phyloP scores from a whole-genome alignment of 1,140 invertebrate species.

The Ceratina australensis region DNA sequence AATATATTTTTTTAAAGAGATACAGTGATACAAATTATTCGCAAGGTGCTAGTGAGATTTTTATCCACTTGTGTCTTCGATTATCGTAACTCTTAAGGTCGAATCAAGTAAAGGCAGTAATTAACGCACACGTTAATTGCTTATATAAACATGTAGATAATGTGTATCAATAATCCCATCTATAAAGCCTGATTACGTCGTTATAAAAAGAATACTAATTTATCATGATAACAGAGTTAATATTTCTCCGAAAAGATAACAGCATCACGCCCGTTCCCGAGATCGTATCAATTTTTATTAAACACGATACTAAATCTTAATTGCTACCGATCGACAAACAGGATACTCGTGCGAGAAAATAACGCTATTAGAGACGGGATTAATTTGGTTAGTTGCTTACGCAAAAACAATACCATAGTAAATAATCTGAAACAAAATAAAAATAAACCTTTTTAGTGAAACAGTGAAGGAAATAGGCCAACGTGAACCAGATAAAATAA shows the following conservation, averaged over 20 bases:
- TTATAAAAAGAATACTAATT: constrained; percentile 40
- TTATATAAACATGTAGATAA: constrained; percentile 23
- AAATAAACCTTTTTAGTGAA: neutral
- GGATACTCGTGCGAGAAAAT: neutral
- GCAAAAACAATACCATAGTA: neutral
- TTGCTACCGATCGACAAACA: neutral
- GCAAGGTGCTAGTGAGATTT: neutral
- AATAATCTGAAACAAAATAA: constrained; percentile 7
- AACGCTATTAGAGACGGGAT: neutral
- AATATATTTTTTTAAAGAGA: too few relatives aligned
- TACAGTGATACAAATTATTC: too few relatives aligned
- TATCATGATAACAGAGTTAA: constrained; percentile 40
- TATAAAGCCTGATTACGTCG: neutral
- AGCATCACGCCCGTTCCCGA: neutral
- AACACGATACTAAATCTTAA: neutral
- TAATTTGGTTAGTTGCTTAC: neutral
- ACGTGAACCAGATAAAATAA: neutral
- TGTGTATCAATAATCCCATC: neutral
- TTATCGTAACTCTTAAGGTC: neutral
- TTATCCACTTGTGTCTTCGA: neutral
- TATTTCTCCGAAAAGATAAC: constrained; percentile 17
- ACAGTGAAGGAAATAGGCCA: too few relatives aligned
- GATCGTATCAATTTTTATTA: neutral
- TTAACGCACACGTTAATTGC: neutral
- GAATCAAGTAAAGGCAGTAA: neutral